phyloP scores from a whole-genome alignment of 2,888 invertebrate species.

The Brenthis hecate region DNA sequence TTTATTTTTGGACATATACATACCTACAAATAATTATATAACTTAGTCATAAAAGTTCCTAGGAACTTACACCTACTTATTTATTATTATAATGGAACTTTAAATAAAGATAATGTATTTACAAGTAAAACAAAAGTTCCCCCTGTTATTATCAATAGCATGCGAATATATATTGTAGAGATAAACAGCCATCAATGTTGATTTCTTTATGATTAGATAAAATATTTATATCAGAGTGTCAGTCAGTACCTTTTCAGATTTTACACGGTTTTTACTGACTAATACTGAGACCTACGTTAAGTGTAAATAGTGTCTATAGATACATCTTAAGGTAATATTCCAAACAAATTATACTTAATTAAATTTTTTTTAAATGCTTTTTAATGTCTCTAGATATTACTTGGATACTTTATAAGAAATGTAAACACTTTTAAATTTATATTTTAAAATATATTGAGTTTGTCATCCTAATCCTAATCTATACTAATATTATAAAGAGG shows the following conservation, averaged over 20 bases:
- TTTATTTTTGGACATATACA: no score
- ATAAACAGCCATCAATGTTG: slow-evolving; percentile 56
- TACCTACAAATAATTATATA: no score
- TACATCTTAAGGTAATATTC: slow-evolving; percentile 1
- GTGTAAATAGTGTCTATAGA: slow-evolving; percentile 3
- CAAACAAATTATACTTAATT: not conserved
- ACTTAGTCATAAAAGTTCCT: no score
- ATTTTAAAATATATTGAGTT: no score
- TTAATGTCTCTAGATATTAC: no score
- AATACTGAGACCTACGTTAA: not conserved
- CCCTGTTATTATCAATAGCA: slow-evolving; percentile 35
- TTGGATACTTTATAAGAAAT: no score
- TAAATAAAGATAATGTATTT: not conserved
- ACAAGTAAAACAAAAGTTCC: slow-evolving; percentile 3
- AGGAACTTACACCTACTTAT: no score
- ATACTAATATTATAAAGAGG: no score
- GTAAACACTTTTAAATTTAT: no score
- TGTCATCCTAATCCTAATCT: no score
- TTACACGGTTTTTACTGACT: slow-evolving; percentile 5
- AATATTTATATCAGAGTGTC: slow-evolving; percentile 12
- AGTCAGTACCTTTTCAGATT: not conserved
- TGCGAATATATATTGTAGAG: slow-evolving; percentile 46
- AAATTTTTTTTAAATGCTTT: no score
- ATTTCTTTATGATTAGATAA: slow-evolving; percentile 38
- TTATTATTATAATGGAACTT: not conserved